phyloP scores from a whole-genome alignment of 1,140 invertebrate species.

The Camponotus pennsylvanicus region DNA sequence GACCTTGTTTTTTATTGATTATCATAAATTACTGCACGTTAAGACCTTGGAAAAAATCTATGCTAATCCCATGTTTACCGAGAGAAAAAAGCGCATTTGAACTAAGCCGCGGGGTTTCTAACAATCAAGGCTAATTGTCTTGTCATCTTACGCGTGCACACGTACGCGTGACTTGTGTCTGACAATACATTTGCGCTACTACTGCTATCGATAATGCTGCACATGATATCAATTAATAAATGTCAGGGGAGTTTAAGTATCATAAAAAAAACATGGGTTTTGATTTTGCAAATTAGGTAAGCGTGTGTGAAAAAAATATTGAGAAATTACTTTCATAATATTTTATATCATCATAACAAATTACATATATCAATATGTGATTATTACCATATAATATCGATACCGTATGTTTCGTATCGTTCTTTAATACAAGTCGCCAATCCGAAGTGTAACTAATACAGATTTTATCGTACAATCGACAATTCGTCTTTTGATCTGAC shows the following conservation, averaged over 20 bases:
- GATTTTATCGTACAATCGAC: slow-evolving; percentile 73
- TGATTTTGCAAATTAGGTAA: slow-evolving; percentile 9
- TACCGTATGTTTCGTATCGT: not conserved
- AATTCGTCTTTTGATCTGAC: slow-evolving; percentile 71
- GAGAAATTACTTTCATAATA: not conserved
- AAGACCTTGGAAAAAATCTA: slow-evolving; percentile 62
- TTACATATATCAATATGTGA: too few relatives aligned
- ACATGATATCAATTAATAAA: not conserved
- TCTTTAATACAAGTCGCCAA: slow-evolving; percentile 71
- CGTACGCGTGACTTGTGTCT: slow-evolving; percentile 5
- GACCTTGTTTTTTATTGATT: slow-evolving; percentile 54
- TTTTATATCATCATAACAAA: not conserved
- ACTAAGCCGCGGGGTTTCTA: slow-evolving; percentile 34
- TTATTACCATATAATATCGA: too few relatives aligned
- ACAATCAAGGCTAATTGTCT: slow-evolving; percentile 34
- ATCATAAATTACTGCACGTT: slow-evolving; percentile 51
- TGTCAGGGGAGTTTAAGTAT: not conserved
- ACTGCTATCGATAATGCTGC: not conserved
- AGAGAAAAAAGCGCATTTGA: slow-evolving; percentile 40
- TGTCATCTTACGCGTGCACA: not conserved
- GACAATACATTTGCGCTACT: slow-evolving; percentile 3
- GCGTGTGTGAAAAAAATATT: not conserved
- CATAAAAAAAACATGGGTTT: not conserved
- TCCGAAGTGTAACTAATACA: slow-evolving; percentile 73
- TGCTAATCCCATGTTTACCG: slow-evolving; percentile 63